Base-by-base conservation (phyloP, 2,113 vertebrate genomes). In the Paramormyrops kingsleyae region DNA sequence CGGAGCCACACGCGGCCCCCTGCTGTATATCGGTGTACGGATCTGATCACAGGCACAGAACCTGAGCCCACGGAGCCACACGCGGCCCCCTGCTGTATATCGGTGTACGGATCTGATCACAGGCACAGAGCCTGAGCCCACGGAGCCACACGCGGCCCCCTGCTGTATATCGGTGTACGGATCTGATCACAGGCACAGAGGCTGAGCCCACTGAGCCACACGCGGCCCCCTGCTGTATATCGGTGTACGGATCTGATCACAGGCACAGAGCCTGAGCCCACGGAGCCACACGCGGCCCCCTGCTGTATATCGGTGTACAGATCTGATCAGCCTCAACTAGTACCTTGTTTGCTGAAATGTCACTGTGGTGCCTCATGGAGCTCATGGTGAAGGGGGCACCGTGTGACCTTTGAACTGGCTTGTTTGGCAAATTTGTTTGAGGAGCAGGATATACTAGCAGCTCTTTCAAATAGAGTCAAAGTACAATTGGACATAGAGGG, bases 401-500 rank as follows among this genome's bases (percentile, higher is more conserved):
- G n/a, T 24, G n/a, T 74, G 15, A 35, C 66, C 66, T 74, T 74
- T 74, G 31, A 35, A 35, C 66, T 35, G 66, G 66, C 27, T 74
- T 5, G n/a, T 74, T 74, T 35, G 56, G n/a, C 56, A 62, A 9
- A 35, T 35, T 35, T 74, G 31, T 35, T 35, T 74, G 66, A 35
- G 12, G 1, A n/a, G 31, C n/a, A 13, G 3, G 7, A 5, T 62
- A n/a, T 3, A 31, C 10, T 31, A 27, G 62, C 0, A 0, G 0
- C 7, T 70, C 8, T 10, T 27, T 31, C 66, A 74, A 5, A 15
- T 74, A 35, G n/a, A 74, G 27, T n/a, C n/a, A 74, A 74, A 35
- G 66, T 74, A 13, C 66, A 35, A 1, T 35, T 5, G n/a, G n/a
- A 31, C 66, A 74, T 31, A 74, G 9, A 74, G n/a, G 66, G 66